Base-by-base conservation (phyloP, 2,797 vertebrate genomes). In the Lophius americanus region DNA sequence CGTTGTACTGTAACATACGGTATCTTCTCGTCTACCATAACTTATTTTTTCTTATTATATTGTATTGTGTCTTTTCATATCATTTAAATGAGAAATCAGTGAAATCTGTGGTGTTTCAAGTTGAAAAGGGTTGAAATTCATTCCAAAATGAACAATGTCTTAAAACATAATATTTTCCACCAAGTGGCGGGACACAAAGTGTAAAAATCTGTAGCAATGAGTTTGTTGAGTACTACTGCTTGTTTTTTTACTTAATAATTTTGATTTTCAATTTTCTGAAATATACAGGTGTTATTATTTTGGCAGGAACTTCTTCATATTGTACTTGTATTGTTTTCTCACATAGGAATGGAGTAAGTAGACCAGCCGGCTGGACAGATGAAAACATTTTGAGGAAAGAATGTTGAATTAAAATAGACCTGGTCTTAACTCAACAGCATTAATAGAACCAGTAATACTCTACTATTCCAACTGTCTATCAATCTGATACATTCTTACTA, bases 401-500 rank as follows among this genome's bases (percentile, higher is more conserved):
- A 73, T 71, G 81, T 85, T 76, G 51, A 74, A 69, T 71, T 79
- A 75, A 78, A 81, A 75, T 23, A 70, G 37, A 70, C 90, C 91
- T 92, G 89, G 88, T 85, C 68, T 78, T 65, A 74, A 76, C 67
- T 70, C 49, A 87, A 88, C 75, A 68, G 84, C 61, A 80, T 75
- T 35, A 78, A 84, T 60, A 79, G 93, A 93, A 91, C 92, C 92
- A 63, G 51, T 70, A 55, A 67, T 56, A 65, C 62, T 70, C 77
- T 75, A 73, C 60, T 23, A 23, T 23, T 23, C 23, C 85, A 76
- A 82, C 75, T 76, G 91, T 92, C 92, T 94, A 90, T 56, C 91
- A 87, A 93, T 94, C 94, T 94, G 92, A 93, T 92, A 94, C 92
- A 91, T 88, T 96, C 96, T 99, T 98, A 98, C 97, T 96, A 98